These are phyloP conservation scores for Carabus problematicus DNA, from an alignment of 2,888 invertebrate species.

Conservation along the genomic window DNA sequence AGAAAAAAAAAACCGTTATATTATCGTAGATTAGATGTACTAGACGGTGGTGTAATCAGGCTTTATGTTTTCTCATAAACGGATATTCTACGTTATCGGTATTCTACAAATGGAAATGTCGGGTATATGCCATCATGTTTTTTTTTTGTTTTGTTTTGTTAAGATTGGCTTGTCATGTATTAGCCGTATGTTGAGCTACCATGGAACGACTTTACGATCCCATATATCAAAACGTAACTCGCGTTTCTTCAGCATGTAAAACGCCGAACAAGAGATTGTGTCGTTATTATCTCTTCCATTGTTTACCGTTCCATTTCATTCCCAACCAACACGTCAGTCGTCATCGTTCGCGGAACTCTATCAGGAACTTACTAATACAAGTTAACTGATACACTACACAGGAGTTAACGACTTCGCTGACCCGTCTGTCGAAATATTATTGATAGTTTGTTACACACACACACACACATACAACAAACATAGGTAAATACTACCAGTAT, in stretches of 20 bases:
- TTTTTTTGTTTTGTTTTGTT: too few species aligned
- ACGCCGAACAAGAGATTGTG: conserved; percentile 7
- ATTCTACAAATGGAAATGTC: too few species aligned
- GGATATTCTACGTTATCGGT: too few species aligned
- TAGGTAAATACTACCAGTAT: not conserved
- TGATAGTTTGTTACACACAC: conserved; percentile 2
- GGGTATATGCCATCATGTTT: too few species aligned
- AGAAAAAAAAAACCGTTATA: too few species aligned
- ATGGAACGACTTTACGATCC: conserved; percentile 12
- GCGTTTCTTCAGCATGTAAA: conserved; percentile 6
- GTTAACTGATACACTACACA: not conserved
- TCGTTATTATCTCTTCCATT: conserved; percentile 26
- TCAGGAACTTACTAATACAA: conserved; percentile 5
- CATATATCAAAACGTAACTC: conserved; percentile 21
- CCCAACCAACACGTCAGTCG: too few species aligned
- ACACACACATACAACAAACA: not conserved
- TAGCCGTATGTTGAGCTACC: not conserved
- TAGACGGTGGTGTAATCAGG: too few species aligned
- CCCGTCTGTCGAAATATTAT: not conserved
- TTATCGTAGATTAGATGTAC: too few species aligned
- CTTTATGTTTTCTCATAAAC: too few species aligned
- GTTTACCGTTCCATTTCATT: conserved; percentile 25
- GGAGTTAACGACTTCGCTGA: conserved; percentile 12
- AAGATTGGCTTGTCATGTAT: not conserved
- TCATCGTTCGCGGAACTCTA: not conserved